Base-by-base conservation (phyloP, 2,888 invertebrate genomes). In the Hypolimnas misippus region DNA sequence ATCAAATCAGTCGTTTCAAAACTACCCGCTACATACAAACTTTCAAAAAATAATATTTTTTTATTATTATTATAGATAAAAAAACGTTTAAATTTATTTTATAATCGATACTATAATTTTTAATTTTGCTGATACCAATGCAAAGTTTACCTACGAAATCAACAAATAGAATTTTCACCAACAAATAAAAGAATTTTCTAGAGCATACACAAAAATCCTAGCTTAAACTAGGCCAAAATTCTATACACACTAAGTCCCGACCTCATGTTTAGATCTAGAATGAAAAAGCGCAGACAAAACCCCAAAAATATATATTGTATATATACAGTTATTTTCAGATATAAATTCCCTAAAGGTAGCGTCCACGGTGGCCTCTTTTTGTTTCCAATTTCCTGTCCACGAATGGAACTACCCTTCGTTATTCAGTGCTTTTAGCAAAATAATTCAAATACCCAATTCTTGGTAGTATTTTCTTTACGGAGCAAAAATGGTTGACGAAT, bases 311-410 rank as follows among this genome's bases (percentile, higher is more conserved):
- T 25, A n/a, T 46, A 21, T 21, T n/a, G 7, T n/a, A 0, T 21
- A 46, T n/a, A 2, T 19, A 42, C 2, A 46, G 25, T 21, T n/a
- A 46, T 46, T 46, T 21, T 6, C n/a, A 2, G 10, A 17, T 17
- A 44, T 44, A 21, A 46, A 46, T 25, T 25, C n/a, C 25, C 46
- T 19, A 46, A 46, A 25, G 46, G 46, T 46, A 46, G 2, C 12
- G 25, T n/a, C n/a, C n/a, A n/a, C n/a, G 21, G n/a, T 21, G 19
- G 7, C 2, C 8, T 46, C 21, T 46, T 46, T 46, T n/a, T 44
- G 44, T 44, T 44, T 44, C 44, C 21, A 46, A 46, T 46, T 25
- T 46, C 46, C 46, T 19, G 46, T 25, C 21, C 17, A 42, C 42
- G n/a, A 46, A 46, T 46, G 21, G 46, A 46, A 21, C 4, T 10